phyloP scores from a whole-genome alignment of 1,140 invertebrate species.

The Diprion similis region DNA sequence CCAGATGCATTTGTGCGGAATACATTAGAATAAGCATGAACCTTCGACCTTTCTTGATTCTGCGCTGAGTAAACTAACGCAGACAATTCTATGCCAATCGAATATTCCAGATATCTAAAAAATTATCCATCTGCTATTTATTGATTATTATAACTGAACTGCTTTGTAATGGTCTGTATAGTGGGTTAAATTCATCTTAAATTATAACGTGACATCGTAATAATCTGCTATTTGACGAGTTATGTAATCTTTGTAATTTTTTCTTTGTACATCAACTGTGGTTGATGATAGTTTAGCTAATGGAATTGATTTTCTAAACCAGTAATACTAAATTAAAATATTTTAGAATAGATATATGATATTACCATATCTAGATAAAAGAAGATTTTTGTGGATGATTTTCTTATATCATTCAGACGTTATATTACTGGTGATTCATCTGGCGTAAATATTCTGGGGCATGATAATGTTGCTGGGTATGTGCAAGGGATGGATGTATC shows the following conservation, averaged over 20 bases:
- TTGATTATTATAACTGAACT: not conserved
- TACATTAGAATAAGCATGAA: not conserved
- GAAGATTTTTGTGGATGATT: not conserved
- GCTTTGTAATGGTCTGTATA: not conserved
- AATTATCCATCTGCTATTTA: not conserved
- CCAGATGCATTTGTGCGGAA: not conserved
- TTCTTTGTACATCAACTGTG: not conserved
- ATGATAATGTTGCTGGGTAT: constrained; percentile 66
- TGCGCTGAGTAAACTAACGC: too few relatives aligned
- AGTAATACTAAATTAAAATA: not conserved
- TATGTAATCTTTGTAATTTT: not conserved
- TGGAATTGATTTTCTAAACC: not conserved
- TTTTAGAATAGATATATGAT: not conserved
- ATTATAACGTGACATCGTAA: not conserved
- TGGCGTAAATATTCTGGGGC: constrained; percentile 68
- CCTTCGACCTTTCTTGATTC: too few relatives aligned
- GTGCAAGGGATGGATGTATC: constrained; percentile 77
- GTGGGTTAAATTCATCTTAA: not conserved
- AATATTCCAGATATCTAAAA: not conserved
- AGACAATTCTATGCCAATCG: not conserved
- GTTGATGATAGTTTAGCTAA: not conserved
- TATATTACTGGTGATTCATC: constrained; percentile 50
- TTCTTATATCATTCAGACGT: not conserved
- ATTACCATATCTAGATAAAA: not conserved
- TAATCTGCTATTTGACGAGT: too few relatives aligned